Percentiles rank a stretch among this genome's conserved stretches.
phyloP scores from a whole-genome alignment of 1,140 invertebrate species.

The Zaprionus gabonicus region DNA sequence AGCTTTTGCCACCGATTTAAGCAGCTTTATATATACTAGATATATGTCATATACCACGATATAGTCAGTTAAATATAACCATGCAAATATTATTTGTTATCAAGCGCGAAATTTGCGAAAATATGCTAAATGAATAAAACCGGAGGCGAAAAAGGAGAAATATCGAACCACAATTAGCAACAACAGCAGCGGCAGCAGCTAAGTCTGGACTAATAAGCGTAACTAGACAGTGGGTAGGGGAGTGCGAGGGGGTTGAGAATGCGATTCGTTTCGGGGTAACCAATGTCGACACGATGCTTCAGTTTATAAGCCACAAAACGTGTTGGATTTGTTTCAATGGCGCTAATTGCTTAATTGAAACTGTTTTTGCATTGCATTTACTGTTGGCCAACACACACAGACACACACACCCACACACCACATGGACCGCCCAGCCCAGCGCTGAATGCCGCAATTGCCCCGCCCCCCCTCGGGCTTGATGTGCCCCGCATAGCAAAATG shows the following conservation, averaged over 20 bases:
- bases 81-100: conserved; percentile 65
- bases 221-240: background rate
- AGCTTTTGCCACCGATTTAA: conserved; percentile 61
- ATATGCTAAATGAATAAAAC: conserved; percentile 73
- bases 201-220: background rate
- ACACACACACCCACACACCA: background rate
- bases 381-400: conserved; percentile 44
- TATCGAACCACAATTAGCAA: conserved; percentile 58
- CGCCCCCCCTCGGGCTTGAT: conserved; percentile 4
- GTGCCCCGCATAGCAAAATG: conserved; percentile 70
- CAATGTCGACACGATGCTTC: conserved; percentile 76
- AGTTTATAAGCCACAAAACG: conserved; percentile 81
- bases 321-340: conserved; percentile 83
- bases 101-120: conserved; percentile 71
- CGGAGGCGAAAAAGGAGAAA: background rate
- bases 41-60: conserved; percentile 29
- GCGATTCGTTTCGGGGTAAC: conserved; percentile 44
- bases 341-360: conserved; percentile 82
- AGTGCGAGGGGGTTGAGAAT: background rate
- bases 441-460: conserved; percentile 1
- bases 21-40: conserved; percentile 51
- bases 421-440: background rate
- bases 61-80: conserved; percentile 24
- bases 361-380: conserved; percentile 77
- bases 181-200: conserved; percentile 44